Base-by-base conservation (phyloP, 2,113 vertebrate genomes). In the Leucoraja erinaceus region DNA sequence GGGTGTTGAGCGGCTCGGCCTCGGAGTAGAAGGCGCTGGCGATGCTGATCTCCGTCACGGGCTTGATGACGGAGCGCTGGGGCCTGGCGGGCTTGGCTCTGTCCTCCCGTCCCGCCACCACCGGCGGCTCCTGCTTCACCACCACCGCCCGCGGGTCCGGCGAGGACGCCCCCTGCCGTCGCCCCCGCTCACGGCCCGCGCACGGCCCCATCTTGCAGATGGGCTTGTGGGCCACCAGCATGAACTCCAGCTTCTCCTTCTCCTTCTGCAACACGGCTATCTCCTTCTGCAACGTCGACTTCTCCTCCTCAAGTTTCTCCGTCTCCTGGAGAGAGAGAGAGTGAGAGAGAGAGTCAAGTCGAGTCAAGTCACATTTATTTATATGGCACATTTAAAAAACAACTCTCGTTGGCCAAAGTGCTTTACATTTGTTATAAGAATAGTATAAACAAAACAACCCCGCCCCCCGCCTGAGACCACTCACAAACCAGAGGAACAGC, bases 181-280 rank as follows among this genome's bases (percentile, higher is more conserved):
- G 97, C 92, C 95, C 97, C 38, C 38, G 38, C 38, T 47, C 38
- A 94, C 96, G 97, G 18, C 99, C 98, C 0, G 98, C 98, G 3
- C 31, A 47, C 90, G 0, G 96, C 95, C 86, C 98, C 94, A 99
- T 97, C 95, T 99, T 99, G 95, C 99, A 99, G 94, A 98, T 96
- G 0, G 98, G 98, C 93, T 98, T 98, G 72, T 99, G 99, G 93
- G 99, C 99, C 47, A 99, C 98, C 94, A 99, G 94, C 98, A 99
- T 99, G 96, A 99, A 99, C 94, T 99, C 98, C 95, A 99, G 96
- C 96, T 99, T 99, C 94, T 99, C 99, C 94, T 99, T 99, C 96
- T 99, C 99, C 93, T 99, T 99, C 96, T 98, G 98, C 93, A 99
- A 95, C 92, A 95, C 97, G 47, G 99, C 98, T 0, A 99, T 99